Evolutionary conservation across 2,888 invertebrate species (phyloP).

Genomic region (Osmoderma eremita): DNA sequence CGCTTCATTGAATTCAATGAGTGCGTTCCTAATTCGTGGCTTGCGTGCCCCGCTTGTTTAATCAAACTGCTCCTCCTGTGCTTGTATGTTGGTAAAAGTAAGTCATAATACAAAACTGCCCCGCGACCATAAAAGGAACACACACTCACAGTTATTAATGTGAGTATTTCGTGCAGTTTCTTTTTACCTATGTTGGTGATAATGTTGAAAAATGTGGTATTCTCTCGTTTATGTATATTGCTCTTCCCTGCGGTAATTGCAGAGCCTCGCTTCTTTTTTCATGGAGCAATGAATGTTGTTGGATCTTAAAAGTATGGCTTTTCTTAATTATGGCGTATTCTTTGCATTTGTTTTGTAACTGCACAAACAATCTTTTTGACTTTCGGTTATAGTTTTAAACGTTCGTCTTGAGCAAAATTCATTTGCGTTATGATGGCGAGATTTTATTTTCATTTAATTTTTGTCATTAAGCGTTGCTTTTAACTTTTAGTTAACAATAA

Average conservation of each 20-base stretch:
- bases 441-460: too few species aligned
- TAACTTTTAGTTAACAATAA: too few species aligned
- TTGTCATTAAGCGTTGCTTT: too few species aligned
- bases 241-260: constrained; percentile 5
- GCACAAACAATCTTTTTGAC: too few species aligned
- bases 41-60: constrained; percentile 22
- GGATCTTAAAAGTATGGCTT: background rate
- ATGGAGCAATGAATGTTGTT: background rate
- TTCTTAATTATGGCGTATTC: background rate
- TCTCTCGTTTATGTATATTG: constrained; percentile 5
- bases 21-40: constrained; percentile 18
- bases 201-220: constrained; percentile 8
- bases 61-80: constrained; percentile 6
- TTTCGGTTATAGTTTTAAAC: too few species aligned
- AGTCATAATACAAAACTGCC: background rate
- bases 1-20: constrained; percentile 23
- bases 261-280: background rate
- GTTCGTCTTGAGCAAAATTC: too few species aligned
- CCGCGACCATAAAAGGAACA: constrained; percentile 4
- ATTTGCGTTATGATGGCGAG: too few species aligned
- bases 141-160: constrained; percentile 22
- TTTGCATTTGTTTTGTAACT: too few species aligned
- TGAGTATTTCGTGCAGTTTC: constrained; percentile 2
- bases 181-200: background rate
- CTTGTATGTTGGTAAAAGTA: constrained; percentile 7